A percentile compares a stretch with the other conserved stretches of the same genome.
Conservation (phyloP, 2,113 vertebrate species). For the Brachyistius frenatus region DNA sequence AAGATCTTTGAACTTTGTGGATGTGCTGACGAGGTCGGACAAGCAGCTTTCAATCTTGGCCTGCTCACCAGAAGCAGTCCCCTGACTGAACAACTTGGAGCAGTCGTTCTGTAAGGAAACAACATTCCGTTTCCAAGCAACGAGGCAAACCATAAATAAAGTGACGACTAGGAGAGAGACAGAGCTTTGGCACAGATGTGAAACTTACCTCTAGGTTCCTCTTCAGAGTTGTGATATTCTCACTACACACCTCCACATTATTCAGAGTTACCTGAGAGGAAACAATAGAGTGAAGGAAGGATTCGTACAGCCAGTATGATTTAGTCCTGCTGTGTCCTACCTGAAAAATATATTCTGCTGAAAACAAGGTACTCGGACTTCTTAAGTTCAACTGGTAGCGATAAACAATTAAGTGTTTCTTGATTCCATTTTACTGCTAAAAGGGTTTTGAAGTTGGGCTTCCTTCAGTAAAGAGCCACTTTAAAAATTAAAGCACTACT, state of each 20-base stretch:
- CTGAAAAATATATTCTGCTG: neutral
- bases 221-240: constrained; percentile 97
- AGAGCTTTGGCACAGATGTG: neutral
- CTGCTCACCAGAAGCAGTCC: constrained; percentile 88
- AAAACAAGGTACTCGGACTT: constrained; percentile 8
- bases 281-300: neutral
- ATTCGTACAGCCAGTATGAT: neutral
- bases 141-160: neutral
- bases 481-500: constrained; percentile 41
- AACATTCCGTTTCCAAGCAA: neutral
- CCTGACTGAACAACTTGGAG: constrained; percentile 92
- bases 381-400: neutral
- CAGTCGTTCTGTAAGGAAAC: constrained; percentile 89
- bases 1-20: constrained; percentile 95
- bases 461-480: constrained; percentile 13
- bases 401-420: constrained; percentile 4
- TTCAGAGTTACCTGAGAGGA: constrained; percentile 92
- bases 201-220: constrained; percentile 92
- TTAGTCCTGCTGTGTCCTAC: neutral
- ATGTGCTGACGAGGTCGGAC: constrained; percentile 92
- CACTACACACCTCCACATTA: constrained; percentile 96
- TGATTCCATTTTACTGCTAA: constrained; percentile 25
- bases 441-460: constrained; percentile 16
- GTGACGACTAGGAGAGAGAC: neutral
- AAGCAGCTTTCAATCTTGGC: constrained; percentile 98